Conservation (phyloP, 2,797 vertebrate genomes). For the Gila robusta region DNA sequence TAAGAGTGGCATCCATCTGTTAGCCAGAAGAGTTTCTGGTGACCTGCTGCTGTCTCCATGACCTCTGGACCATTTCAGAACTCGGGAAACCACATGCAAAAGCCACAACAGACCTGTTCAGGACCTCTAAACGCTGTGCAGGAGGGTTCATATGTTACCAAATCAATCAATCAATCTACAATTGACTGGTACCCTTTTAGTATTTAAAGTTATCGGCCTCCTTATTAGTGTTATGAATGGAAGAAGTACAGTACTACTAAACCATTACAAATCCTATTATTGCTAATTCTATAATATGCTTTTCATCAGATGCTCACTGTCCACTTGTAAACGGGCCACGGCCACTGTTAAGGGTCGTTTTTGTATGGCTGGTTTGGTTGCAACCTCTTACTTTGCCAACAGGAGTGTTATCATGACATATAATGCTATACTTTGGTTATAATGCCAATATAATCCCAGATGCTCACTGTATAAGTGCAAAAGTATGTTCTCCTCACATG, state of each 20-base stretch:
- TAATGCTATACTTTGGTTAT: conserved; percentile 12
- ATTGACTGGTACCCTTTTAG: conserved; percentile 5
- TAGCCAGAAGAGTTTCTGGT: conserved; percentile 22
- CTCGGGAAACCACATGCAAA: conserved; percentile 17
- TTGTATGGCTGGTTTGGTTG: background rate
- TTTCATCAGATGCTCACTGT: background rate
- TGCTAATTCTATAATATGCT: background rate
- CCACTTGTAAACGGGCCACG: background rate
- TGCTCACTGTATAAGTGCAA: conserved; percentile 35
- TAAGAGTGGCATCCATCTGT: conserved; percentile 36
- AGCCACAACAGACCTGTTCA: conserved; percentile 5
- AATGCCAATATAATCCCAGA: conserved; percentile 17
- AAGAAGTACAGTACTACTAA: background rate
- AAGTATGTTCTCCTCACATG: conserved; percentile 26
- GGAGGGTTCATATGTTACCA: background rate
- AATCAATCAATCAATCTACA: background rate
- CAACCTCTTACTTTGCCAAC: background rate
- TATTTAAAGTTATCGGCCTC: background rate
- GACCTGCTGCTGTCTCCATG: conserved; percentile 26
- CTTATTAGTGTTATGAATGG: background rate
- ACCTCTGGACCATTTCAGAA: conserved; percentile 35
- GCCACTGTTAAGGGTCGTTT: background rate
- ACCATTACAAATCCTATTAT: background rate
- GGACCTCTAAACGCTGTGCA: background rate
- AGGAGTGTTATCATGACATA: background rate